These are phyloP conservation scores for Heteromormyrus szaboi DNA, from an alignment of 2,797 vertebrate species.

Conservation along the genomic window DNA sequence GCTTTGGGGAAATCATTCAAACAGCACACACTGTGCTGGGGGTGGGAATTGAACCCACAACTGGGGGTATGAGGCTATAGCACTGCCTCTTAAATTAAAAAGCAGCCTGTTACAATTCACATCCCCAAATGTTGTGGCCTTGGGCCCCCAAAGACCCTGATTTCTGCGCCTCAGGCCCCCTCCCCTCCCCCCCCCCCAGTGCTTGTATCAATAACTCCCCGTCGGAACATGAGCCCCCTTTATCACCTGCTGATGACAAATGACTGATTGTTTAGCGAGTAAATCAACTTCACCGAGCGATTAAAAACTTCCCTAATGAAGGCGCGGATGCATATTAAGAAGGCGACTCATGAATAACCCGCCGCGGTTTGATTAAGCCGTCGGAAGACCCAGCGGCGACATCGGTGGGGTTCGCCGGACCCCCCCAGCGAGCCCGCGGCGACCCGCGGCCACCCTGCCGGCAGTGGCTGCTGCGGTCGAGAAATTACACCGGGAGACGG, in stretches of 20 bases:
- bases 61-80: neutral
- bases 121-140: neutral
- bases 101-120: neutral
- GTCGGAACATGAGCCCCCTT: neutral
- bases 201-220: neutral
- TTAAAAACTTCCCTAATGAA: slow-evolving; percentile 19
- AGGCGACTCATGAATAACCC: slow-evolving; percentile 9
- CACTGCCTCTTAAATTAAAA: neutral
- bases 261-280: slow-evolving; percentile 7
- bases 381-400: neutral
- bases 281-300: slow-evolving; percentile 16
- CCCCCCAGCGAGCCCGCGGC: slow-evolving; percentile 41
- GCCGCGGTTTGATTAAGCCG: neutral
- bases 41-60: neutral
- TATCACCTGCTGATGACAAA: slow-evolving; percentile 19
- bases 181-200: neutral
- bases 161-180: neutral
- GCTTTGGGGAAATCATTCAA: neutral
- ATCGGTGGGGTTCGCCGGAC: slow-evolving; percentile 28
- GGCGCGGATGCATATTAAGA: neutral
- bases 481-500: slow-evolving; percentile 28
- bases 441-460: neutral
- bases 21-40: neutral
- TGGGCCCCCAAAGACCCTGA: neutral
- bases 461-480: neutral